phyloP scores from a whole-genome alignment of 2,888 invertebrate species.

The Timandra comae region DNA sequence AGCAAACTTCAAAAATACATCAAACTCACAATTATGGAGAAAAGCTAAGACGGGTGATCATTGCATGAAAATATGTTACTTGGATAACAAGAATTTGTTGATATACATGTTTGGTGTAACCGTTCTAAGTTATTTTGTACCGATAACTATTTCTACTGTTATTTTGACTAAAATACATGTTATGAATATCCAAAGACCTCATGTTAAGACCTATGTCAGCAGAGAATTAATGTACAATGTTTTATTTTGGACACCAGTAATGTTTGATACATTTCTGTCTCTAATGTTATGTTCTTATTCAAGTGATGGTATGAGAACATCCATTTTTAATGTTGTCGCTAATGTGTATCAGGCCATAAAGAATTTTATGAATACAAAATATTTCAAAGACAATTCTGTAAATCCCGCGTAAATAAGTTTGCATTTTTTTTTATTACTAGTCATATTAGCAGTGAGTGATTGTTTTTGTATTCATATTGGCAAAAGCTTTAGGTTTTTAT shows the following conservation, averaged over 20 bases:
- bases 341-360: conserved; percentile 65
- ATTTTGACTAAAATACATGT: conserved; percentile 60
- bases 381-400: conserved; percentile 55
- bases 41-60: conserved; percentile 34
- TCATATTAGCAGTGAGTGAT: no score
- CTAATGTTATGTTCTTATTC: conserved; percentile 55
- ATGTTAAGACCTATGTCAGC: conserved; percentile 50
- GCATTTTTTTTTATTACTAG: no score
- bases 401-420: no score
- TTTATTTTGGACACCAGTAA: conserved; percentile 65
- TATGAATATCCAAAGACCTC: conserved; percentile 45
- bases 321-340: conserved; percentile 58
- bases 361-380: conserved; percentile 61
- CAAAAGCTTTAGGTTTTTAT: no score
- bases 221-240: conserved; percentile 61
- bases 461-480: no score
- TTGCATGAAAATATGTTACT: conserved; percentile 58
- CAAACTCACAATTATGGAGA: conserved; percentile 21
- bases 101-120: conserved; percentile 54
- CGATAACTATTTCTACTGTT: conserved; percentile 57
- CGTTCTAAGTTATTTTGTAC: conserved; percentile 59
- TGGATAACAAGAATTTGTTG: conserved; percentile 53
- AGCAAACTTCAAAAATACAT: conserved; percentile 39
- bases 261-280: conserved; percentile 64
- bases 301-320: conserved; percentile 48